Evolutionary conservation across 2,888 invertebrate species (phyloP).

Genomic region (Hirtodrosophila duncani): DNA sequence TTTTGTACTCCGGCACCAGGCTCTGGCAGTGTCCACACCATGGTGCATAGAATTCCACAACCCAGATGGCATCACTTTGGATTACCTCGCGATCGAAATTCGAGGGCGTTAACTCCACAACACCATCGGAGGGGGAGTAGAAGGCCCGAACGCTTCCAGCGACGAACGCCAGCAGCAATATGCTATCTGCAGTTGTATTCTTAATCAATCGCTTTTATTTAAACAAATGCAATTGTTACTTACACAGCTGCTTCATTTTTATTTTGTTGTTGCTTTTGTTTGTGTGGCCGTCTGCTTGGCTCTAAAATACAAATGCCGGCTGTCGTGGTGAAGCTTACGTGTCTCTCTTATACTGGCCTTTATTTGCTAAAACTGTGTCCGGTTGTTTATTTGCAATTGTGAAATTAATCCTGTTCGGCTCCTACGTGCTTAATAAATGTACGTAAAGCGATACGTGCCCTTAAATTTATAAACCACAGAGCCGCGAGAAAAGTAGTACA

Average conservation of each 20-base stretch:
- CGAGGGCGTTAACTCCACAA: conserved; percentile 89
- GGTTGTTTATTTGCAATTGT: no score
- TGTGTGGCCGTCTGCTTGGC: no score
- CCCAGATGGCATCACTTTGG: conserved; percentile 92
- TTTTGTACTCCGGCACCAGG: conserved; percentile 94
- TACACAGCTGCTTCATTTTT: conserved; percentile 25
- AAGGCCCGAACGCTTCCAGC: conserved; percentile 74
- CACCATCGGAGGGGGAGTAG: conserved; percentile 86
- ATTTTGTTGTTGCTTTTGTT: conserved; percentile 1
- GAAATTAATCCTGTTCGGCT: no score
- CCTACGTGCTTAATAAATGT: no score
- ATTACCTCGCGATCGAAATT: conserved; percentile 93
- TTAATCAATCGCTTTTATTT: neutral
- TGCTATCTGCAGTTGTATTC: conserved; percentile 9
- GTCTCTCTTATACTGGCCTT: neutral
- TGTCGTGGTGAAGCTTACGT: conserved; percentile 11
- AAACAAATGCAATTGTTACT: neutral
- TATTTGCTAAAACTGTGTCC: no score
- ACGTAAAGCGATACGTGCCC: no score
- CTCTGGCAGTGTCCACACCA: conserved; percentile 97
- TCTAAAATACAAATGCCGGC: neutral
- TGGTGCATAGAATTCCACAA: conserved; percentile 92
- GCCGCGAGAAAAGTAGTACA: no score
- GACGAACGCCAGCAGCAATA: conserved; percentile 45
- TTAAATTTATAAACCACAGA: no score